A percentile compares a stretch with the other conserved stretches of the same genome.
phyloP scores from a whole-genome alignment of 2,113 vertebrate species.

The Cochlearius cochlearius region DNA sequence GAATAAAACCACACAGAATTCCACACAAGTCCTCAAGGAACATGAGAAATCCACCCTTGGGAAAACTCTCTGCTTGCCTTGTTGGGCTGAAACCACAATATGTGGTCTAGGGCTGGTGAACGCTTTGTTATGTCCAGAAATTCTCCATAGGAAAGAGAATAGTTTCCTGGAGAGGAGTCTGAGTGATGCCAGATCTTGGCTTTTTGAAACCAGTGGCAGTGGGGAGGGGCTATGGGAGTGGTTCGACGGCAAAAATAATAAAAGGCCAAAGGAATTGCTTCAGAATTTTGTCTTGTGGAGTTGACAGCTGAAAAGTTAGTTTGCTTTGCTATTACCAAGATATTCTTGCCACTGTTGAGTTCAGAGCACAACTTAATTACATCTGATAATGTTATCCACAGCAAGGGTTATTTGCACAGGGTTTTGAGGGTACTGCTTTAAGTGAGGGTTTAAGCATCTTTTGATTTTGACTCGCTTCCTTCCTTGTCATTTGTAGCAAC shows the following conservation, averaged over 20 bases:
- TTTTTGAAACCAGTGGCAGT: neutral
- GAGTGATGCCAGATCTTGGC: neutral
- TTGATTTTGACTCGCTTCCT: neutral
- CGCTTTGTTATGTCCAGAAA: neutral
- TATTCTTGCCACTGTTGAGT: neutral
- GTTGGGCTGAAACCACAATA: neutral
- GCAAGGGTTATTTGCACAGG: neutral
- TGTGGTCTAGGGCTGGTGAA: neutral
- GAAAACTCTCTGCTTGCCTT: neutral
- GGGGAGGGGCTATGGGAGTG: neutral
- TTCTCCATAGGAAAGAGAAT: neutral
- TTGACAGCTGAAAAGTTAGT: neutral
- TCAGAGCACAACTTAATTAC: neutral
- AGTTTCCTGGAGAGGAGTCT: neutral
- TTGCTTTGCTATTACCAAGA: neutral
- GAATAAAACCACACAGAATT: neutral
- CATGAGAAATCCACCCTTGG: neutral
- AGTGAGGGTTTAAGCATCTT: neutral
- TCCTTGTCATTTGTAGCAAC: neutral
- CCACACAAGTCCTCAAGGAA: neutral
- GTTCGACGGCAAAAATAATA: neutral
- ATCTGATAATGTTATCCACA: neutral
- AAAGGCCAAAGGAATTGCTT: neutral
- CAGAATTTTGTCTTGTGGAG: neutral
- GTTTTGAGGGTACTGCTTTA: neutral